These are phyloP conservation scores for Pissodes strobi DNA, from an alignment of 1,140 invertebrate genomes.

Conservation along the genomic window DNA sequence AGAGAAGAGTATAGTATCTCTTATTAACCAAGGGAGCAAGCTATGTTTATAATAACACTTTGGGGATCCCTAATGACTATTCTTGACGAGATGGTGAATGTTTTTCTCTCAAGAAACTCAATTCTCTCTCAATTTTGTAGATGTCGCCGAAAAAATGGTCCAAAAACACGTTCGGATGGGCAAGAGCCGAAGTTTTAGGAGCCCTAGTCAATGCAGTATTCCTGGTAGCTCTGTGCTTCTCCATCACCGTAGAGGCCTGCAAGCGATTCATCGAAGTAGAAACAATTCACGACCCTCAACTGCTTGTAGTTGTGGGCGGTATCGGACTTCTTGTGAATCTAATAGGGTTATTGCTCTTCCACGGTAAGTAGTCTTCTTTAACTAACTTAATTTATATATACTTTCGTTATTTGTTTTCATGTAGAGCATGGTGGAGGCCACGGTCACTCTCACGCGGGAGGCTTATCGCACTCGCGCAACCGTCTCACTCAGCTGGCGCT, in stretches of 20 bases:
- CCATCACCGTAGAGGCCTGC: conserved; percentile 86
- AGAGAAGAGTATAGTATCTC: too few relatives aligned
- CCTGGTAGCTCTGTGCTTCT: conserved; percentile 90
- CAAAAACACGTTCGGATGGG: conserved; percentile 95
- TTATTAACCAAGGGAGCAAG: too few relatives aligned
- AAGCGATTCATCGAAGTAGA: conserved; percentile 87
- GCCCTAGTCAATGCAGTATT: conserved; percentile 91
- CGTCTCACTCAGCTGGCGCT: conserved; percentile 66
- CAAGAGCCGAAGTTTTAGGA: conserved; percentile 90
- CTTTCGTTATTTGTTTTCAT: conserved; percentile 28
- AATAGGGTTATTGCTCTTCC: conserved; percentile 80
- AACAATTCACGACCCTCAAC: conserved; percentile 76
- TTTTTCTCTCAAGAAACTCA: too few relatives aligned
- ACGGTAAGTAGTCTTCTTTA: too few relatives aligned
- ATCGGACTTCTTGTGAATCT: conserved; percentile 83
- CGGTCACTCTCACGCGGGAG: conserved; percentile 68
- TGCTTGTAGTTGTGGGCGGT: conserved; percentile 77
- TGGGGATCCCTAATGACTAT: too few relatives aligned
- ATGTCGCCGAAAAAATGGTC: conserved; percentile 96
- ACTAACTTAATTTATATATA: too few relatives aligned
- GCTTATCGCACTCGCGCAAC: conserved; percentile 65
- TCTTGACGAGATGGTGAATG: too few relatives aligned
- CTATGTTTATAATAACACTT: too few relatives aligned
- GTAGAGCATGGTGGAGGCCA: conserved; percentile 77
- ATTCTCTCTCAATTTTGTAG: conserved; percentile 59